phyloP scores from a whole-genome alignment of 2,113 vertebrate genomes.

The Pogona vitticeps region DNA sequence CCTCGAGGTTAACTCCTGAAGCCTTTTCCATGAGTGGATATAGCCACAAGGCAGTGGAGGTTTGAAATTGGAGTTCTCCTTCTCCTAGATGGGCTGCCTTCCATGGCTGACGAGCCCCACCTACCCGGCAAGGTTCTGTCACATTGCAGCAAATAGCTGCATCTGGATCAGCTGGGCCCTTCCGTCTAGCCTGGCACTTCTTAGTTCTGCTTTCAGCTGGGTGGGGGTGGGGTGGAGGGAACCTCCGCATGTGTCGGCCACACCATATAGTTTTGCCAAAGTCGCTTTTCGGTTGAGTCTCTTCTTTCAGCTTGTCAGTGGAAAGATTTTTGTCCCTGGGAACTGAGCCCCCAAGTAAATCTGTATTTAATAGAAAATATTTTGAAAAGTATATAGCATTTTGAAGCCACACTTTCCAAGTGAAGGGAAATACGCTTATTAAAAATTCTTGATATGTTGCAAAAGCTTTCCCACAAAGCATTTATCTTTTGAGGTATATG shows the following conservation, averaged over 20 bases:
- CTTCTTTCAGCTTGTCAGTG: conserved; percentile 45
- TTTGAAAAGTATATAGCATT: conserved; percentile 31
- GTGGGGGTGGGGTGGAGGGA: neutral
- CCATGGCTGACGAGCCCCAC: no score
- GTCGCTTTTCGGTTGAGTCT: conserved; percentile 37
- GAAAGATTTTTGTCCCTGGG: conserved; percentile 25
- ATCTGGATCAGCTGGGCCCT: neutral
- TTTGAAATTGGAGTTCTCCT: no score
- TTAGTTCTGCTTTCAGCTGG: neutral
- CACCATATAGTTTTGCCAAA: neutral
- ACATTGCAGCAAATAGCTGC: neutral
- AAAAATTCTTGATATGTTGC: conserved; percentile 52
- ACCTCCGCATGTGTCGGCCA: conserved; percentile 20
- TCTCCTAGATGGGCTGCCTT: no score
- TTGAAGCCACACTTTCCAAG: conserved; percentile 36
- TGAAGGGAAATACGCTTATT: conserved; percentile 39
- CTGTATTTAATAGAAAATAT: conserved; percentile 64
- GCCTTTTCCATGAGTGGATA: no score
- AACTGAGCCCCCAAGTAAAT: conserved; percentile 37
- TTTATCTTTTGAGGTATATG: conserved; percentile 44
- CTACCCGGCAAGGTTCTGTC: no score
- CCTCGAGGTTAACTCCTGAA: no score
- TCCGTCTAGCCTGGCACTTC: neutral
- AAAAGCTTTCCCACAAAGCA: conserved; percentile 44
- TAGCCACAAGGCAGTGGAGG: no score